Evolutionary conservation across 2,888 invertebrate genomes (phyloP), one percentile per base, ranked within the genome.

Genomic region (Opisthograptis luteolata): DNA sequence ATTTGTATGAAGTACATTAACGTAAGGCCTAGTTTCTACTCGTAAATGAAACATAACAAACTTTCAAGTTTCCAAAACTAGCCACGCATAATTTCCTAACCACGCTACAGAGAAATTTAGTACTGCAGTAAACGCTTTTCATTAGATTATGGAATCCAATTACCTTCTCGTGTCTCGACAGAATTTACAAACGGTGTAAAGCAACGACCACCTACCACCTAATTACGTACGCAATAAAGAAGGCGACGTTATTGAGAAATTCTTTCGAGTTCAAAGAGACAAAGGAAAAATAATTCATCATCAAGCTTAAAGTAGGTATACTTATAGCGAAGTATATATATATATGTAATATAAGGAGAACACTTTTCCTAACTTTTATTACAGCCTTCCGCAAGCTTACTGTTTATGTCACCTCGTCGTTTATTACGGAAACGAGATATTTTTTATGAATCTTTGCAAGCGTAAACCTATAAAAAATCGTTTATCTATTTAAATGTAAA

Each of bases 331-430:
- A 48, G 41, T 58, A 58, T 44, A 64, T 68, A 61, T 68, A 54
- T 58, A 58, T 44, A 64, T 68, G 62, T 68, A 54, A 53, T 68
- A 68, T 60, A 62, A 60, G 62, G 44, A 57, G 55, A 71, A 75
- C 74, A 73, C 68, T 73, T 76, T 60, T 68, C 56, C 62, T 64
- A 70, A 76, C 71, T 76, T 81, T 81, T 81, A 80, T 79, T 74
- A 73, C 73, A 63, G 66, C 69, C 67, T 73, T 75, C 70, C 68
- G 62, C 60, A 66, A 62, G 71, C 70, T 70, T 66, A 65, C 69
- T 76, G 77, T 78, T 80, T 78, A 76, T 76, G 71, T 73, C 73
- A 66, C 62, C 65, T 62, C 62, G 56, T 62, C 69, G 66, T 79
- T 79, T 77, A 77, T 75, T 74, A 72, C 73, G 64, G 53, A 66